Evolutionary conservation across 2,888 invertebrate species (phyloP).

Genomic region (Trissolcus japonicus): DNA sequence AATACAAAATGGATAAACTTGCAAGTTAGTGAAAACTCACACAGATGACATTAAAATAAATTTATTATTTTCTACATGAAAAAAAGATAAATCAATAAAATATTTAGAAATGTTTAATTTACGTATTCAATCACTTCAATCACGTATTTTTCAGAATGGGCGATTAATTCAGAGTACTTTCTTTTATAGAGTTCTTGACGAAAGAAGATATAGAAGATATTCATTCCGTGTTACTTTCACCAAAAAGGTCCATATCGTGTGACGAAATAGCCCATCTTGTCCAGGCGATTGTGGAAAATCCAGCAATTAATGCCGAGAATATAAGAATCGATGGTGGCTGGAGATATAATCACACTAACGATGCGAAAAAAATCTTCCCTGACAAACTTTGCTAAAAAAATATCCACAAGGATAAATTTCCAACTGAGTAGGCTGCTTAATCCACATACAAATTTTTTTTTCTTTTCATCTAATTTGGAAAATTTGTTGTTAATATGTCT

Average conservation of each 20-base stretch:
- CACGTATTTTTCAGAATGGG: not conserved
- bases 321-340: slow-evolving; percentile 60
- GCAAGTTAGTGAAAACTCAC: no score
- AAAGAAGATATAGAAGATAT: not conserved
- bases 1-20: no score
- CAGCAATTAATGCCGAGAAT: slow-evolving; percentile 59
- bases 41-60: no score
- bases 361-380: slow-evolving; percentile 8
- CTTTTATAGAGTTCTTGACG: not conserved
- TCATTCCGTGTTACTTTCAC: slow-evolving; percentile 45
- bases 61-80: no score
- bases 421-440: no score
- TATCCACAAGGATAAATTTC: no score
- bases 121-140: no score
- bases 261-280: slow-evolving; percentile 63
- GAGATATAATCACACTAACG: slow-evolving; percentile 48
- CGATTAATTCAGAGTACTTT: not conserved
- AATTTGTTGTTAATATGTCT: no score
- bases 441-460: no score
- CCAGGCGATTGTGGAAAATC: slow-evolving; percentile 63
- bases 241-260: slow-evolving; percentile 55
- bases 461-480: no score
- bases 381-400: not conserved
- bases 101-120: no score
- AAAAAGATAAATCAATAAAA: no score